These are phyloP conservation scores for Stichopus horrens DNA, from an alignment of 53 echinoderm and acorn worm species.

Conservation along the genomic window DNA sequence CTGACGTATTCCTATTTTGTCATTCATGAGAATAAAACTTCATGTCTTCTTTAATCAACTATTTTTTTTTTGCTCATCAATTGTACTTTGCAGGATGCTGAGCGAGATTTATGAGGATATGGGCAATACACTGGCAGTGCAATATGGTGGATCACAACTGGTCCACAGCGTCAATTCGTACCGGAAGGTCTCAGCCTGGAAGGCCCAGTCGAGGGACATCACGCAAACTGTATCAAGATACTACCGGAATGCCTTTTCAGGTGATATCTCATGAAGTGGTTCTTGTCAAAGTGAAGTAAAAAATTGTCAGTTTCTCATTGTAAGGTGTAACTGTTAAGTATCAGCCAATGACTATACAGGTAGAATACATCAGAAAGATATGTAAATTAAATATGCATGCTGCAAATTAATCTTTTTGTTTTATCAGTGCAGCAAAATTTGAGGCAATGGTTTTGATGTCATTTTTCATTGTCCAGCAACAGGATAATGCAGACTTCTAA, in stretches of 20 bases:
- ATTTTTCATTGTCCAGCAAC: too few species aligned
- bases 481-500: too few species aligned
- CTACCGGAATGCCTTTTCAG: constrained; percentile 98
- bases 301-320: background rate
- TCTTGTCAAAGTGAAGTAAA: too few species aligned
- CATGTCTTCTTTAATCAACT: too few species aligned
- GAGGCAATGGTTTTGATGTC: background rate
- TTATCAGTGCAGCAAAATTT: background rate
- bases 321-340: background rate
- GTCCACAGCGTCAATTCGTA: constrained; percentile 93
- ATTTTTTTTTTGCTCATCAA: too few species aligned
- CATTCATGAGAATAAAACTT: too few species aligned
- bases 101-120: constrained; percentile 93
- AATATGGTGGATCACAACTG: constrained; percentile 98
- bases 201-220: constrained; percentile 92
- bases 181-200: constrained; percentile 91
- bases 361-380: background rate
- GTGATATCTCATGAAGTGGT: constrained; percentile 47
- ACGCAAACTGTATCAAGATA: constrained; percentile 95
- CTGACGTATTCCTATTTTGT: too few species aligned
- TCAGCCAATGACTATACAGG: background rate
- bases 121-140: constrained; percentile 93
- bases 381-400: background rate
- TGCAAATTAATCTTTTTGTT: background rate
- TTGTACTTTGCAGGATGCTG: constrained; percentile 66